phyloP scores from a whole-genome alignment of 2,113 vertebrate genomes.

The Crotophaga sulcirostris region DNA sequence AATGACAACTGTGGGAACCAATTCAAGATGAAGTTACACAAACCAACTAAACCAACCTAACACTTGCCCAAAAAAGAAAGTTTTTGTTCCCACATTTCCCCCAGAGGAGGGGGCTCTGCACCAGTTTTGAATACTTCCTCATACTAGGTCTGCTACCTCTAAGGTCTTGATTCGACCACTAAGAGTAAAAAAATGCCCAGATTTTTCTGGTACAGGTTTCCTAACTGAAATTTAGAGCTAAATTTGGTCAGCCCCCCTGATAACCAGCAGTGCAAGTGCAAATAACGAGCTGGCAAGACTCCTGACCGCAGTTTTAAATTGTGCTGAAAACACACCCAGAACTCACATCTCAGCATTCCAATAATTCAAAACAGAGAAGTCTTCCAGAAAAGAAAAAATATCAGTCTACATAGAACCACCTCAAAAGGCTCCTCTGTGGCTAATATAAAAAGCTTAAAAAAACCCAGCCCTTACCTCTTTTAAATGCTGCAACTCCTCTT shows the following conservation, averaged over 20 bases:
- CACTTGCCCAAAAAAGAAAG: not conserved
- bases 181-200: not conserved
- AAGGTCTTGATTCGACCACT: not conserved
- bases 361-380: not conserved
- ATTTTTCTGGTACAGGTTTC: not conserved
- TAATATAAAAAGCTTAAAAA: not conserved
- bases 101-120: not conserved
- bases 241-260: not conserved
- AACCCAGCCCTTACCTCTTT: constrained; percentile 80
- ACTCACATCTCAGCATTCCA: not conserved
- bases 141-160: not conserved
- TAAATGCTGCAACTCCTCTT: constrained; percentile 88
- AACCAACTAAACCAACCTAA: not conserved
- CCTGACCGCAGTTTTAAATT: not conserved
- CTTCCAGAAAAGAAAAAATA: not conserved
- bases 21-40: not conserved
- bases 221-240: not conserved
- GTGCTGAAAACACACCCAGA: not conserved
- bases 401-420: not conserved
- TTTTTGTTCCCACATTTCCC: not conserved
- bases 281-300: not conserved
- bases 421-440: not conserved
- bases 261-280: not conserved
- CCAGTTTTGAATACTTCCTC: not conserved
- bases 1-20: not conserved